Conservation (phyloP, 23 tunicate genomes). For the Ascidia mentula region DNA sequence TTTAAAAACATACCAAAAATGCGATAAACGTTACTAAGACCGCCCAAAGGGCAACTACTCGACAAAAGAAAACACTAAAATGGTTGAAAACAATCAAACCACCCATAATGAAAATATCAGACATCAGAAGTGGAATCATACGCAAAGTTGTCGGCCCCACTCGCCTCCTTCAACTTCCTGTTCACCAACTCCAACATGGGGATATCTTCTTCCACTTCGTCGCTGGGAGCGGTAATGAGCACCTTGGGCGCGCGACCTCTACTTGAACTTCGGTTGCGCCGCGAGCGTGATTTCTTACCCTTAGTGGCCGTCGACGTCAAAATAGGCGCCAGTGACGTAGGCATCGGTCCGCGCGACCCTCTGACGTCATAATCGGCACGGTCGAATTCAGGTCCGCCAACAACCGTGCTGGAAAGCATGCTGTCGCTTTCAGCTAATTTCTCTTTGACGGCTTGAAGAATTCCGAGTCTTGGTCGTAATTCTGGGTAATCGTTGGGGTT, state of each 20-base stretch:
- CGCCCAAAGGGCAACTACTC: too few species aligned
- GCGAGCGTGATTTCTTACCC: conserved; percentile 19
- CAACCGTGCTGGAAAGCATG: conserved; percentile 43
- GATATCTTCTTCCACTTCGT: conserved; percentile 42
- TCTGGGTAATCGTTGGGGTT: conserved; percentile 7
- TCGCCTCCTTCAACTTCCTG: neutral
- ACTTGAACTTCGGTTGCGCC: neutral
- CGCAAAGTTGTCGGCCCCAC: conserved; percentile 51
- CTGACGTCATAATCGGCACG: conserved; percentile 9
- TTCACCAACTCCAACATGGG: conserved; percentile 50
- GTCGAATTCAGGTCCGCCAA: conserved; percentile 47
- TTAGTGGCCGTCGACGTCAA: conserved; percentile 63
- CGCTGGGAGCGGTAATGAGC: conserved; percentile 28
- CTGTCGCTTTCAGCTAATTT: conserved; percentile 49
- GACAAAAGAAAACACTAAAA: too few species aligned
- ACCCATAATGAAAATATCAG: neutral
- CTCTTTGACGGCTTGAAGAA: conserved; percentile 67
- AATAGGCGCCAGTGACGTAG: conserved; percentile 33
- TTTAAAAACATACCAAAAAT: too few species aligned
- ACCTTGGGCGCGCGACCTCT: conserved; percentile 22
- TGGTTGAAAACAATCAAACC: too few species aligned
- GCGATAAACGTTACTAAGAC: too few species aligned
- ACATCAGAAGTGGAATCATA: conserved; percentile 32
- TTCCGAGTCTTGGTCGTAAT: conserved; percentile 49
- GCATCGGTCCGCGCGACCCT: conserved; percentile 14